A percentile compares a stretch with the other conserved stretches of the same genome.
Evolutionary conservation across 30 jellyfish, hydroid and myxozoan species (phyloP).

Genomic region (Euphysa ruthae): DNA sequence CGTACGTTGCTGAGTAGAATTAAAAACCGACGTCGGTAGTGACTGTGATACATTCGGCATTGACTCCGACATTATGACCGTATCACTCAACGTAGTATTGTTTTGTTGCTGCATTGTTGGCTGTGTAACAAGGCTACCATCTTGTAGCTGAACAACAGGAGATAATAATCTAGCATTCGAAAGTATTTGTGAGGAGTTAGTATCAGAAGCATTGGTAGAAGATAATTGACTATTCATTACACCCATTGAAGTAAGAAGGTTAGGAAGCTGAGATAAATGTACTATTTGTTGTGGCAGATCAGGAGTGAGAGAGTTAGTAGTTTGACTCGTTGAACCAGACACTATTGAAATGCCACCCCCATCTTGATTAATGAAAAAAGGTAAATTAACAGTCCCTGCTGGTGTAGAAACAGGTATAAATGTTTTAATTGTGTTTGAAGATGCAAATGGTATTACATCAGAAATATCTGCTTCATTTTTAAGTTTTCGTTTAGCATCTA

Average conservation of each 20-base stretch:
- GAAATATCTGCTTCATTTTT: conserved; percentile 15
- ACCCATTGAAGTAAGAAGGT: conserved; percentile 68
- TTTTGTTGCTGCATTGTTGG: not conserved
- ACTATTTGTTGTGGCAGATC: conserved; percentile 69
- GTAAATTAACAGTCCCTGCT: conserved; percentile 68
- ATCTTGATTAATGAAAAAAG: conserved; percentile 82
- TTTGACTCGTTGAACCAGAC: conserved; percentile 23
- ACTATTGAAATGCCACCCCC: conserved; percentile 62
- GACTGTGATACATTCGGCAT: not conserved
- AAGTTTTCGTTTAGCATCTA: conserved; percentile 14
- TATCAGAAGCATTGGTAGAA: not conserved
- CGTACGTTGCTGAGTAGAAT: not conserved
- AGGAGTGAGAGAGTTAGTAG: conserved; percentile 6
- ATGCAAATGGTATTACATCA: conserved; percentile 11
- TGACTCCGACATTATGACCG: not conserved
- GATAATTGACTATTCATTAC: conserved; percentile 54
- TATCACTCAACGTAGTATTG: not conserved
- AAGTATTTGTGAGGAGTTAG: conserved; percentile 5
- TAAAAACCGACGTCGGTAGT: not conserved
- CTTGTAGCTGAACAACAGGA: conserved; percentile 23
- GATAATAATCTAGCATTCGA: conserved; percentile 22
- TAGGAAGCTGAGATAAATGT: conserved; percentile 76
- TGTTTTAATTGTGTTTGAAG: conserved; percentile 2
- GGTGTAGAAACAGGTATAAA: conserved; percentile 61
- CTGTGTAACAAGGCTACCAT: not conserved